phyloP scores from a whole-genome alignment of 2,888 invertebrate genomes.

The Anarsia innoxiella region DNA sequence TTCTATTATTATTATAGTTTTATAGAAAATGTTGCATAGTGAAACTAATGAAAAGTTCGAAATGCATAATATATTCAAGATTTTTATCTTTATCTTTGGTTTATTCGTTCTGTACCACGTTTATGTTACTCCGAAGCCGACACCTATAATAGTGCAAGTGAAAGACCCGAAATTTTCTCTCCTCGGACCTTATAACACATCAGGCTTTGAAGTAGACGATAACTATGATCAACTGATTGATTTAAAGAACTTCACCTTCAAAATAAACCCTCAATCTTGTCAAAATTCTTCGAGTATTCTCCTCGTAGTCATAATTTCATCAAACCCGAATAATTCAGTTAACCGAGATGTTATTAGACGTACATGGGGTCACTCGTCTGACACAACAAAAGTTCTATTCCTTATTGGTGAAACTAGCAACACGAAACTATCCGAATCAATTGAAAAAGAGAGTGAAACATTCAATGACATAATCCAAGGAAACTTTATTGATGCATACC shows the following conservation, averaged over 20 bases:
- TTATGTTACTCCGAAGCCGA: no score
- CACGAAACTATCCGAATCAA: slow-evolving; percentile 53
- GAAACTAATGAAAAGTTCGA: no score
- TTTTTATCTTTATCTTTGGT: no score
- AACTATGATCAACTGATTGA: slow-evolving; percentile 63
- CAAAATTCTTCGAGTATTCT: slow-evolving; percentile 49
- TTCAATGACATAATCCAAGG: slow-evolving; percentile 85
- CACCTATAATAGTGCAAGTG: slow-evolving; percentile 21
- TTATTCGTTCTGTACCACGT: no score
- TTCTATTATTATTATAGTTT: no score
- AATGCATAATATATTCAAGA: no score
- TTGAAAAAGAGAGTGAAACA: slow-evolving; percentile 70
- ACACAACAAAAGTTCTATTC: slow-evolving; percentile 77
- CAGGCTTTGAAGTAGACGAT: slow-evolving; percentile 28
- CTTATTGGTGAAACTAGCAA: slow-evolving; percentile 72
- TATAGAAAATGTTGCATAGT: no score
- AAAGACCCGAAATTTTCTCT: slow-evolving; percentile 37
- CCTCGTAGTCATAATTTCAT: slow-evolving; percentile 79
- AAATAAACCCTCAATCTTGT: slow-evolving; percentile 75
- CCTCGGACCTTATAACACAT: slow-evolving; percentile 36
- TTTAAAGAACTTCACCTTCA: slow-evolving; percentile 77
- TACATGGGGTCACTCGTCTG: slow-evolving; percentile 80
- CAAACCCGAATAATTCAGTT: slow-evolving; percentile 78
- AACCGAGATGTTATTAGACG: slow-evolving; percentile 81
- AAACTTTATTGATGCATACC: slow-evolving; percentile 83